Percentiles rank a stretch among this genome's conserved stretches.
These are phyloP conservation scores for Cylloceria caligata DNA, from an alignment of 2,888 invertebrate species.

Conservation along the genomic window DNA sequence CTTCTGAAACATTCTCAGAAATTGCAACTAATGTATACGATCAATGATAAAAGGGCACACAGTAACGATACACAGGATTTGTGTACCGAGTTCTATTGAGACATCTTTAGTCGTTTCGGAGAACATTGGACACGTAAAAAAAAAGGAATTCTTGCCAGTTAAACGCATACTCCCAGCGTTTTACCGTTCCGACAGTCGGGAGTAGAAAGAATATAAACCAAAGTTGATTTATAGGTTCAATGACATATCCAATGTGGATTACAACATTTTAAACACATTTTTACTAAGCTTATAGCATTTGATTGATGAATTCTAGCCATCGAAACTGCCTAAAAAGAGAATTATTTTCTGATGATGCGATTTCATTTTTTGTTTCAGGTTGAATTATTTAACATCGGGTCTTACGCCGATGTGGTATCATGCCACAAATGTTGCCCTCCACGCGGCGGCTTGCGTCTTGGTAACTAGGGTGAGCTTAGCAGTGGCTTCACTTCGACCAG, in stretches of 20 bases:
- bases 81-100: no score
- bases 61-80: no score
- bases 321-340: neutral
- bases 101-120: no score
- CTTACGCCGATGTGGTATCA: constrained; percentile 92
- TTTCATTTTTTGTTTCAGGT: constrained; percentile 86
- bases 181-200: no score
- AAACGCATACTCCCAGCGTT: no score
- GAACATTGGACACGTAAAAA: no score
- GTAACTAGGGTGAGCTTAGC: constrained; percentile 89
- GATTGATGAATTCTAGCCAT: constrained; percentile 62
- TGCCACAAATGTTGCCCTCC: constrained; percentile 91
- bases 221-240: neutral
- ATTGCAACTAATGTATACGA: no score
- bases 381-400: constrained; percentile 91
- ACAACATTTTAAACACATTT: neutral
- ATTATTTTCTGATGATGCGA: neutral
- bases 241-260: neutral
- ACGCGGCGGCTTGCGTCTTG: constrained; percentile 90
- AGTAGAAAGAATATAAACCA: neutral
- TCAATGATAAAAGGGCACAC: no score
- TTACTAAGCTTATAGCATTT: constrained; percentile 7
- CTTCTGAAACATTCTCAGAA: no score
- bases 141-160: no score
- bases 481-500: constrained; percentile 89